Conservation (phyloP, 2,113 vertebrate species). For the Notechis scutatus region DNA sequence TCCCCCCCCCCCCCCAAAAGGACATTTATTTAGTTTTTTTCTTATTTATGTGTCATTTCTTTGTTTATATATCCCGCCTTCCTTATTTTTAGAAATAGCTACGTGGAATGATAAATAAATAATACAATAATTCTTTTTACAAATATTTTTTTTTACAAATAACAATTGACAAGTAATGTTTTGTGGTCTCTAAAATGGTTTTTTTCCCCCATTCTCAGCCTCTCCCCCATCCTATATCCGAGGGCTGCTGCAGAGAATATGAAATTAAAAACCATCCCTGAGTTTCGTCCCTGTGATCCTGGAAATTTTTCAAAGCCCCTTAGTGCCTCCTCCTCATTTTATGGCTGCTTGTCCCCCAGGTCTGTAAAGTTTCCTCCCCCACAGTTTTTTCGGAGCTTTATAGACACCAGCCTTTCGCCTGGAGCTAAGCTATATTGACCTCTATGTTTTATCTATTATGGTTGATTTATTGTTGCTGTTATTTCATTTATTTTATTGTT, state of each 20-base stretch:
- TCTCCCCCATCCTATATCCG: no score
- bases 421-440: not conserved
- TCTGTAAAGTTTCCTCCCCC: not conserved
- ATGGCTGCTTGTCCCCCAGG: not conserved
- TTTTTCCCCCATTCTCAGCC: no score
- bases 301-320: not conserved
- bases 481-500: not conserved
- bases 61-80: not conserved
- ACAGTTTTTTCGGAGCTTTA: not conserved
- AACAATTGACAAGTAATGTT: not conserved
- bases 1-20: accelerated
- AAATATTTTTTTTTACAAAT: not conserved
- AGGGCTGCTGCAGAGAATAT: not conserved
- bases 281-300: not conserved
- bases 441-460: not conserved
- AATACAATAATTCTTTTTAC: no score
- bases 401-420: not conserved
- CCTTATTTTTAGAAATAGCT: not conserved
- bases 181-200: not conserved
- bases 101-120: not conserved
- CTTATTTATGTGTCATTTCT: not conserved
- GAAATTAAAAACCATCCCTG: not conserved
- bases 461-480: not conserved
- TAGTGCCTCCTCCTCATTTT: not conserved
- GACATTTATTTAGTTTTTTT: not conserved